Evolutionary conservation across 2,888 invertebrate species (phyloP).

Genomic region (Selenia dentaria): DNA sequence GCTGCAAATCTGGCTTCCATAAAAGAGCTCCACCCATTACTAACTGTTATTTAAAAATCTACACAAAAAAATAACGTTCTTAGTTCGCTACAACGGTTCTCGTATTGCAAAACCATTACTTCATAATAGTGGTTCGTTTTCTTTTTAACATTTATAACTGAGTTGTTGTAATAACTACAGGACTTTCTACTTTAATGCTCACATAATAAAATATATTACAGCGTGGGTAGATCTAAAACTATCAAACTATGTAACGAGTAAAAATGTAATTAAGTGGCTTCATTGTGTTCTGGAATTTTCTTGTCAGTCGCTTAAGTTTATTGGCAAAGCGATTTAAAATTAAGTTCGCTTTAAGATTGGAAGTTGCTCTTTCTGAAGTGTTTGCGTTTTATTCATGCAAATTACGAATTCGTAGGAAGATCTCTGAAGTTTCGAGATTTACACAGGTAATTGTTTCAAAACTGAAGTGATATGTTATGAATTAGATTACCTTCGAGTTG

Average conservation of each 20-base stretch:
- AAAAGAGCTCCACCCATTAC: too few species aligned
- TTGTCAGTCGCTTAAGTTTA: conserved; percentile 18
- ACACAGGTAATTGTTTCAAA: neutral
- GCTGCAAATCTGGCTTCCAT: too few species aligned
- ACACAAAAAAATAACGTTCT: neutral
- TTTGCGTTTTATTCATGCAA: neutral
- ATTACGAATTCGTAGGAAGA: neutral
- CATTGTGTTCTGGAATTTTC: conserved; percentile 20
- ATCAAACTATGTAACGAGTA: conserved; percentile 17
- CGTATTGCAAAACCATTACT: conserved; percentile 38
- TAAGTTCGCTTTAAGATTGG: conserved; percentile 12
- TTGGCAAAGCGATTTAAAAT: conserved; percentile 15
- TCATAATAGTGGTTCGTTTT: conserved; percentile 43
- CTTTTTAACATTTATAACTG: conserved; percentile 23
- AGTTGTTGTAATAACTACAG: neutral
- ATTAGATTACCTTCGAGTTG: too few species aligned
- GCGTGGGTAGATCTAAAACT: too few species aligned
- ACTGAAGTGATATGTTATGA: too few species aligned
- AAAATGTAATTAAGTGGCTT: conserved; percentile 28
- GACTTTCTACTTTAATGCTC: neutral
- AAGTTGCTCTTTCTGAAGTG: neutral
- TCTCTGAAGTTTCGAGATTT: neutral
- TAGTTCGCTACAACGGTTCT: conserved; percentile 37
- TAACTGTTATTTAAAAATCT: too few species aligned
- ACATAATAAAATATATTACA: neutral